These are phyloP conservation scores for Apistogramma diplotaenia DNA, from an alignment of 2,113 vertebrate species.

Conservation along the genomic window DNA sequence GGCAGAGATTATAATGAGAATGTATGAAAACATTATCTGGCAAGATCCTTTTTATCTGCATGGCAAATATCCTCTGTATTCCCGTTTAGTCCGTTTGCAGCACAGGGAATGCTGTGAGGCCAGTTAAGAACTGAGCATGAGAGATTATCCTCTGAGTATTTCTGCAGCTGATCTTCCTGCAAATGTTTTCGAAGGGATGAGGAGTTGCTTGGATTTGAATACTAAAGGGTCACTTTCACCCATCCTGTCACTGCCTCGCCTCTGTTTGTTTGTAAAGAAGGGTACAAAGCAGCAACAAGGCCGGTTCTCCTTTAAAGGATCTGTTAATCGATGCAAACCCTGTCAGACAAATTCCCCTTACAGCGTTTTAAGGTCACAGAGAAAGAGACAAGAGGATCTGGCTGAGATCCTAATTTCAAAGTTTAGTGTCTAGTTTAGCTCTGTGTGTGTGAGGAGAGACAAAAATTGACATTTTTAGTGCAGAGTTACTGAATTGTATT, in stretches of 20 bases:
- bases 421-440: constrained; percentile 8
- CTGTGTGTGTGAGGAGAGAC: neutral
- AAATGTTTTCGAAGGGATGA: constrained; percentile 42
- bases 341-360: constrained; percentile 25
- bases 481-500: neutral
- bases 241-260: constrained; percentile 16
- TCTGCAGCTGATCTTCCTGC: constrained; percentile 10
- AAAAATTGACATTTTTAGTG: neutral
- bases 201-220: constrained; percentile 24
- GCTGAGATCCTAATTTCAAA: neutral
- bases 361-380: constrained; percentile 31
- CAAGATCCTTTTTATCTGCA: constrained; percentile 45
- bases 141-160: constrained; percentile 54
- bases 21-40: constrained; percentile 50
- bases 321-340: constrained; percentile 36
- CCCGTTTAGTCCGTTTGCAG: constrained; percentile 24
- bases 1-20: constrained; percentile 41
- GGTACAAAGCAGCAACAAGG: constrained; percentile 28
- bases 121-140: constrained; percentile 48
- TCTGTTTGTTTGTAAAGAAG: constrained; percentile 14
- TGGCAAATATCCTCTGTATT: constrained; percentile 40
- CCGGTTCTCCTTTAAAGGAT: constrained; percentile 35
- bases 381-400: constrained; percentile 5
- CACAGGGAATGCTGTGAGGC: constrained; percentile 12
- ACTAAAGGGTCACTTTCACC: constrained; percentile 48